Base-by-base conservation (phyloP, 2,888 invertebrate species). In the Eumacrocentrus americanus region DNA sequence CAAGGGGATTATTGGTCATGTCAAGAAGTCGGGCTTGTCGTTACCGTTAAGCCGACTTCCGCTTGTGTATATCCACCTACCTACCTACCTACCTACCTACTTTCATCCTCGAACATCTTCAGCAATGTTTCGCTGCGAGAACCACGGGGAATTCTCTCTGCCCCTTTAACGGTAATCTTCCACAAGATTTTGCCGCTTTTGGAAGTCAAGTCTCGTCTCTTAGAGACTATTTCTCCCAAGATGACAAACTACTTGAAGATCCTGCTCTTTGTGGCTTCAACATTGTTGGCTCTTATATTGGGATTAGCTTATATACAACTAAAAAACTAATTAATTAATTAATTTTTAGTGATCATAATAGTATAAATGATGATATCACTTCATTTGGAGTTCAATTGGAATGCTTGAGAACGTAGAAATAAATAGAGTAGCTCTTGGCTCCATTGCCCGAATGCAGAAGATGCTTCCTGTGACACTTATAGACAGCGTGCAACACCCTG, bases 31-130 rank as follows among this genome's bases (percentile, higher is more conserved):
- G 29, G 35, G 44, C 54, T 55, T 62, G 58, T 67, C 70, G 72
- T 76, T 76, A 77, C 77, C 77, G 77, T 77, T 77, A 77, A 74
- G 72, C 72, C 71, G 72, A 77, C 76, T 77, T 77, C 77, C 77
- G 77, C 72, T 74, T 75, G 46, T 46, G 23, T 46, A 25, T 25
- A 54, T 54, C 69, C 73, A 74, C 73, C 73, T 76, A 75, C 77
- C 73, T 76, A 74, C 72, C 70, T 72, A 73, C 62, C 73, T 74
- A 74, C 73, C 73, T 76, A 75, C 77, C 73, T 76, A 74, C 72
- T 71, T 72, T 74, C 62, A 64, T 59, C 66, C 64, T 67, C 63
- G 52, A 47, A 57, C 58, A 58, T 57, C 56, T 57, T 47, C 63
- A 34, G 61, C 59, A 38, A 56, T 51, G 29, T 29, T 29, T 6